phyloP scores from a whole-genome alignment of 2,113 vertebrate genomes.

The Equus quagga region DNA sequence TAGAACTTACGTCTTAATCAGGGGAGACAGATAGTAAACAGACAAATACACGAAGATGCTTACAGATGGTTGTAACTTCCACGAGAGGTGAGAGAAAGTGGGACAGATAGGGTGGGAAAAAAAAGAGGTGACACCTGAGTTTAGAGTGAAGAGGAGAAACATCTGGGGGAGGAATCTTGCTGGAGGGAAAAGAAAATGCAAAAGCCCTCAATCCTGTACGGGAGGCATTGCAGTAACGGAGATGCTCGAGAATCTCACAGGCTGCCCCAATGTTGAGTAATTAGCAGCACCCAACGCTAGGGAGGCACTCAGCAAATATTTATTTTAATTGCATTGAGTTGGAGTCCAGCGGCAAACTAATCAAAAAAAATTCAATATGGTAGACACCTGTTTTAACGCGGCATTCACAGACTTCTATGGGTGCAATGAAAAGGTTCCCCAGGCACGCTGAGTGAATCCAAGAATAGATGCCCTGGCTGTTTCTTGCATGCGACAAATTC shows the following conservation, averaged over 20 bases:
- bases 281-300: accelerated
- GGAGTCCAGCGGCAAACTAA: not conserved
- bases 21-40: not conserved
- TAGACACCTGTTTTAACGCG: accelerated
- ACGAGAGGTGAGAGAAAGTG: not conserved
- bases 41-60: not conserved
- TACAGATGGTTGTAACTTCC: not conserved
- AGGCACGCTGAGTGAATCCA: not conserved
- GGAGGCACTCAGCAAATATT: not conserved
- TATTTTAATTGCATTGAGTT: not conserved
- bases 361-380: accelerated
- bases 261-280: not conserved
- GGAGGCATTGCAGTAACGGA: accelerated
- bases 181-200: too few relatives aligned
- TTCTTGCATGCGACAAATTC: not conserved
- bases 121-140: not conserved
- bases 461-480: not conserved
- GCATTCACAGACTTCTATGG: not conserved
- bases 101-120: not conserved
- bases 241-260: not conserved
- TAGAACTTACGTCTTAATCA: not conserved
- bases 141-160: not conserved
- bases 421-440: accelerated
- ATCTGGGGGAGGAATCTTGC: not conserved
- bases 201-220: accelerated